Base-by-base conservation (phyloP, 92 coral and sea anemone genomes). In the Phymanthus crucifer region DNA sequence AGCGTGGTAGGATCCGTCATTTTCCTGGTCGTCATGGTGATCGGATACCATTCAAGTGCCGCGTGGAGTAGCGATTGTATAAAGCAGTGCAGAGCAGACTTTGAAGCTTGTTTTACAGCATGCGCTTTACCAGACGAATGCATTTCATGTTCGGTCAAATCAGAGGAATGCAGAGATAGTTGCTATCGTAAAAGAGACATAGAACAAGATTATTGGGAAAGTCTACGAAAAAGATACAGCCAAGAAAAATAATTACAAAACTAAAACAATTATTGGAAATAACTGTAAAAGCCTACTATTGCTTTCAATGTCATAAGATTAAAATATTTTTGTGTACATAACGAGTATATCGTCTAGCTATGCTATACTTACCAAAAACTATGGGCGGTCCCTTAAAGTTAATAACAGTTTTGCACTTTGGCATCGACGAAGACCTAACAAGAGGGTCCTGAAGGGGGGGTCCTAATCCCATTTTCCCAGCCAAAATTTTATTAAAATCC, bases 111-210 rank as follows among this genome's bases (percentile, higher is more conserved):
- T 71, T 29, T 82, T 16, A 2, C 36, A 2, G n/a, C 70, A 6
- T 82, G 86, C 33, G 13, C 13, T 4, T 11, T 19, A 26, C 86
- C 73, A 16, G 86, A 82, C 32, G 45, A 64, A 21, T 82, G 86
- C 61, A 2, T 82, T 14, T 35, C 72, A 17, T 82, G 86, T 17
- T 16, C 67, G 18, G 38, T 58, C 4, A 21, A 6, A 8, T 11
- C 86, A 40, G 56, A 45, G 17, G 31, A 21, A 10, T 82, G 86
- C 47, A 75, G 71, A 50, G 26, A 52, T 17, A 52, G 17, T 21
- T 77, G 82, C 32, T 32, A 37, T 29, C 36, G 87, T 24, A 83
- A 83, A 54, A 58, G 87, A 48, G 71, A 83, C 26, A 16, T 36
- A 6, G 66, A 47, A 32, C 21, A 4, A 75, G 47, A 75, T 38